A percentile compares a stretch with the other conserved stretches of the same genome.
phyloP scores from a whole-genome alignment of 2,888 invertebrate species.

The Clepsis dumicolana region DNA sequence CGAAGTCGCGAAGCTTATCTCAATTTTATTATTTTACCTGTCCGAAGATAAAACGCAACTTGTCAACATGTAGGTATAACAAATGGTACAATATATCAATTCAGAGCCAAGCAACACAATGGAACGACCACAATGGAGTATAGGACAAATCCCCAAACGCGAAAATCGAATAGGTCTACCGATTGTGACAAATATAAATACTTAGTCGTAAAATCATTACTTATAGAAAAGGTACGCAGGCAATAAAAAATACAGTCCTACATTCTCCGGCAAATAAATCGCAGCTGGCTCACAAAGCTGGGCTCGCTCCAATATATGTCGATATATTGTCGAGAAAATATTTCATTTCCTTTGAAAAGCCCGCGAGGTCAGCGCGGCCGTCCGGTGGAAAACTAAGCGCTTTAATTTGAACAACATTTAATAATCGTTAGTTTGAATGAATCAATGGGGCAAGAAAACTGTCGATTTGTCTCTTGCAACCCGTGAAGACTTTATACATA shows the following conservation, averaged over 20 bases:
- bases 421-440: not conserved
- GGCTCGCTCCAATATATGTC: constrained; percentile 59
- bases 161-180: constrained; percentile 37
- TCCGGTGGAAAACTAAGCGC: constrained; percentile 21
- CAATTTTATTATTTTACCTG: not conserved
- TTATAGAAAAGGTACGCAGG: constrained; percentile 49
- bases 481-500: too few species aligned
- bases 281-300: constrained; percentile 57
- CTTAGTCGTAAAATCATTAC: constrained; percentile 45
- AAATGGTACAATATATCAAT: constrained; percentile 36
- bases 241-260: constrained; percentile 56
- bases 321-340: constrained; percentile 64
- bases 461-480: not conserved
- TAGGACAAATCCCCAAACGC: constrained; percentile 31
- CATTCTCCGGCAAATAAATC: constrained; percentile 62
- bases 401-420: constrained; percentile 15
- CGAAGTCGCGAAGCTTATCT: not conserved
- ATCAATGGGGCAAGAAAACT: not conserved
- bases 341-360: constrained; percentile 56
- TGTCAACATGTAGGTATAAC: not conserved
- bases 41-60: not conserved
- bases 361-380: constrained; percentile 23
- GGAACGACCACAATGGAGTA: constrained; percentile 32
- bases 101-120: constrained; percentile 32
- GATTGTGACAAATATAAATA: constrained; percentile 43